Conservation (phyloP, 1,140 invertebrate species). For the Lasaia peninsularis region DNA sequence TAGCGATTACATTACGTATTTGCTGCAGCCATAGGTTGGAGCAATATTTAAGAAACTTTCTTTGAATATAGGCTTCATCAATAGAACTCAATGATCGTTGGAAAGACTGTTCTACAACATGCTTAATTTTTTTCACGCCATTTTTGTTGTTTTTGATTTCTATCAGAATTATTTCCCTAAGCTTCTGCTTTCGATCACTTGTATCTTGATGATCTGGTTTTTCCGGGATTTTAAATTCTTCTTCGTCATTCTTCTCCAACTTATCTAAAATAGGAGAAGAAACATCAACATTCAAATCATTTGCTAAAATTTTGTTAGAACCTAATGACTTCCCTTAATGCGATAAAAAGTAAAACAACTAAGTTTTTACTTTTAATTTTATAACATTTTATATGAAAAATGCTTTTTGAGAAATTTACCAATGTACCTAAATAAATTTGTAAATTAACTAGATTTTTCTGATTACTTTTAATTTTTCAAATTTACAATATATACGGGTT, state of each 20-base stretch:
- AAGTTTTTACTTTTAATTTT: too few species aligned
- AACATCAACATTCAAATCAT: too few species aligned
- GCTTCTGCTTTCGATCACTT: not conserved
- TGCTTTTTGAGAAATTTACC: too few species aligned
- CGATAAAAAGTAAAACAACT: too few species aligned
- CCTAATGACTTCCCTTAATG: too few species aligned
- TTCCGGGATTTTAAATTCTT: not conserved
- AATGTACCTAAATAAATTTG: too few species aligned
- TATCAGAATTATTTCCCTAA: not conserved
- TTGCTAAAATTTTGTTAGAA: too few species aligned
- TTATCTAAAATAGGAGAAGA: not conserved
- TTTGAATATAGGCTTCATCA: conserved; percentile 12
- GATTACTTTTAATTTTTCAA: too few species aligned
- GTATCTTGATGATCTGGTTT: not conserved
- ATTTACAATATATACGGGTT: too few species aligned
- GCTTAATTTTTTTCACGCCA: conserved; percentile 7
- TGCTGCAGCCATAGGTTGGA: conserved; percentile 7
- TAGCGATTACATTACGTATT: not conserved
- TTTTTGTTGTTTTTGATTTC: not conserved
- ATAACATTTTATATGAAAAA: too few species aligned
- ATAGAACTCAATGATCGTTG: conserved; percentile 4
- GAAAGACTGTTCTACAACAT: not conserved
- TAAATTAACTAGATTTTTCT: too few species aligned
- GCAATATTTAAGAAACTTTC: conserved; percentile 16
- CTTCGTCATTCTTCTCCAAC: not conserved